Percentiles rank a stretch among this genome's conserved stretches.
phyloP scores from a whole-genome alignment of 1,140 invertebrate genomes.

The Nasonia longicornis region DNA sequence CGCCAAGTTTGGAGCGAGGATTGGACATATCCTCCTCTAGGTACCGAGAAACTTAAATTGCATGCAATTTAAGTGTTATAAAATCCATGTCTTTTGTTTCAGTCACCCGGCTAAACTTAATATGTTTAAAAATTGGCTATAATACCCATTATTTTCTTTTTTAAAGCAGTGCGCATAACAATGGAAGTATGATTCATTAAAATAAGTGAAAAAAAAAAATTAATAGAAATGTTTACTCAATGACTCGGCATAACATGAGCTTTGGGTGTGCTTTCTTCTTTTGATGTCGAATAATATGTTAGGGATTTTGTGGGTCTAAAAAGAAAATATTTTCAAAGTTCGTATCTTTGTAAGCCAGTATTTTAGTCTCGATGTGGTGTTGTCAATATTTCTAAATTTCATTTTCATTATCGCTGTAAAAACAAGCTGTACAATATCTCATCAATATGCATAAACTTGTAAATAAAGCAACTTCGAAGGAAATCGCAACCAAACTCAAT shows the following conservation, averaged over 20 bases:
- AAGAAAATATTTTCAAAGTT: background rate
- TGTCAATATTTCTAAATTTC: background rate
- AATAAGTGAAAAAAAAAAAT: background rate
- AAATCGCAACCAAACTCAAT: background rate
- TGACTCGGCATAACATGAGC: background rate
- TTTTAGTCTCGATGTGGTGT: background rate
- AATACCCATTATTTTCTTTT: background rate
- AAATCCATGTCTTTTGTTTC: background rate
- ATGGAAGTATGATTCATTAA: background rate
- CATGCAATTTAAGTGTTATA: constrained; percentile 21
- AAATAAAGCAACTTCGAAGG: background rate
- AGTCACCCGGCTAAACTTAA: background rate
- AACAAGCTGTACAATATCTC: background rate
- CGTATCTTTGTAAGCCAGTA: background rate
- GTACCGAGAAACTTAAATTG: constrained; percentile 46
- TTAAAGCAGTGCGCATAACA: background rate
- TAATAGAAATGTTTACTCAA: background rate
- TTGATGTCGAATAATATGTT: background rate
- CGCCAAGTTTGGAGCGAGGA: constrained; percentile 81
- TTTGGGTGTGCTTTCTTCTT: constrained; percentile 2
- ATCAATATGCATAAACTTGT: background rate
- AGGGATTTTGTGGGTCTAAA: background rate
- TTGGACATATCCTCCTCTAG: constrained; percentile 71
- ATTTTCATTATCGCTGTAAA: constrained; percentile 9
- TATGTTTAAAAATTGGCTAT: too few relatives aligned